Conservation (phyloP, 2,797 vertebrate species). For the Otolemur crassicaudatus region DNA sequence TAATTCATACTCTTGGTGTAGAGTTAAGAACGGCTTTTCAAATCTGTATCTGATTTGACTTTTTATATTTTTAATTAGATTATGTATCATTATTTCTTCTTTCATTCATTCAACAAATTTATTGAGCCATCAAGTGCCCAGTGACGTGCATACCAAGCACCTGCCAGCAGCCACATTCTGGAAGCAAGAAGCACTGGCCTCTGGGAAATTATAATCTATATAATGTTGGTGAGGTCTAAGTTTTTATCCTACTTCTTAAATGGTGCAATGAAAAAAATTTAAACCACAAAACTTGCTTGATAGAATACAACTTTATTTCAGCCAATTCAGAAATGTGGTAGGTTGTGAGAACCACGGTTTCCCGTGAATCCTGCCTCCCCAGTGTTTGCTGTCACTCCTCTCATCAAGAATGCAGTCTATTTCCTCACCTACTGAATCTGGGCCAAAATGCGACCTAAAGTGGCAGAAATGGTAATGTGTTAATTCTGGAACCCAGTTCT, state of each 20-base stretch:
- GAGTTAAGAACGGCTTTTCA: not conserved
- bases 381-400: not conserved
- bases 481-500: not conserved
- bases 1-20: not conserved
- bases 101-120: constrained; percentile 38
- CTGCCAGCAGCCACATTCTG: not conserved
- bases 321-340: not conserved
- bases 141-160: not conserved
- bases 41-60: not conserved
- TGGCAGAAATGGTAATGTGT: not conserved
- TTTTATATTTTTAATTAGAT: constrained; percentile 26
- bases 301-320: constrained; percentile 15
- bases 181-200: not conserved
- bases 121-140: not conserved
- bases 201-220: not conserved
- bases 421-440: not conserved
- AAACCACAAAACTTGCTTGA: not conserved
- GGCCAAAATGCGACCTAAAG: not conserved
- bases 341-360: not conserved
- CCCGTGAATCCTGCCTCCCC: not conserved
- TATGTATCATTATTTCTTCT: not conserved
- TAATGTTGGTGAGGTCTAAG: not conserved
- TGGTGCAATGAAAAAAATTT: not conserved
- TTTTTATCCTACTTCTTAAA: constrained; percentile 20
- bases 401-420: not conserved